Evolutionary conservation across 2,888 invertebrate species (phyloP).

Genomic region (Nomada fabriciana): DNA sequence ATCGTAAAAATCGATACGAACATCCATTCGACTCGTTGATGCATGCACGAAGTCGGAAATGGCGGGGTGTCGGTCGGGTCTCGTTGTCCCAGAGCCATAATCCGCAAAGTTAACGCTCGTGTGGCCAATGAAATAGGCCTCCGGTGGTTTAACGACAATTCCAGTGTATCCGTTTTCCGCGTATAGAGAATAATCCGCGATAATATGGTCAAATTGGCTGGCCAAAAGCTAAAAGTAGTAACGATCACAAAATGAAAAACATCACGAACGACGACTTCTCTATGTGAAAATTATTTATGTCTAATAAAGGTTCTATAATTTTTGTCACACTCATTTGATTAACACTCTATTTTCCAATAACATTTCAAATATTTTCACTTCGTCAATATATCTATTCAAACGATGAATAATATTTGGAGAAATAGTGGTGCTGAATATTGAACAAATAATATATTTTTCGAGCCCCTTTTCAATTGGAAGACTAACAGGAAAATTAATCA

Average conservation of each 20-base stretch:
- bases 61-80: slow-evolving; percentile 18
- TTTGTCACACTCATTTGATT: neutral
- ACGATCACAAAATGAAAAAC: neutral
- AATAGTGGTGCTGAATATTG: no score
- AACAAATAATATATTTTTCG: no score
- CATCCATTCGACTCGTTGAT: slow-evolving; percentile 16
- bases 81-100: slow-evolving; percentile 46
- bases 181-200: slow-evolving; percentile 39
- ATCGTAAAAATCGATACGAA: slow-evolving; percentile 45
- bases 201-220: slow-evolving; percentile 44
- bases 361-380: no score
- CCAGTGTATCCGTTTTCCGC: slow-evolving; percentile 21
- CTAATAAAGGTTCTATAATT: slow-evolving; percentile 12
- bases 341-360: no score
- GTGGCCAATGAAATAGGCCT: slow-evolving; percentile 57
- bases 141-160: slow-evolving; percentile 57
- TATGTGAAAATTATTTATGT: neutral
- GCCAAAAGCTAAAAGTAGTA: slow-evolving; percentile 1
- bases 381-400: no score
- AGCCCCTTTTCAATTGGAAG: no score
- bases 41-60: slow-evolving; percentile 45
- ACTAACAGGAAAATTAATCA: no score
- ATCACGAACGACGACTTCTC: neutral
- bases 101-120: slow-evolving; percentile 52
- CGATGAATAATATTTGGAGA: no score